Evolutionary conservation across 2,797 vertebrate genomes (phyloP).

Genomic region (Luscinia luscinia): DNA sequence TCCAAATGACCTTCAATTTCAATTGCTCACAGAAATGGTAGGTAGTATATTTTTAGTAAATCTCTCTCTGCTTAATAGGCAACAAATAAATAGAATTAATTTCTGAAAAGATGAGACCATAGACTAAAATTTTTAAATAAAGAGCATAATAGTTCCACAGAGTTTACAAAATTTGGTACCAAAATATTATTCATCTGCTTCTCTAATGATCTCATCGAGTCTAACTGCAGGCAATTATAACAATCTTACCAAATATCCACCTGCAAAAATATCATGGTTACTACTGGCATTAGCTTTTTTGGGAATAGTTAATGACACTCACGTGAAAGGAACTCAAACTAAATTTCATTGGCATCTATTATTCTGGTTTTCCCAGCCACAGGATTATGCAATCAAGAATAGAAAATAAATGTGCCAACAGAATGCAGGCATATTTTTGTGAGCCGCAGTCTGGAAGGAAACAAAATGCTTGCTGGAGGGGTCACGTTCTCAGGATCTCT

Average conservation of each 20-base stretch:
- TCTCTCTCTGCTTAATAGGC: not conserved
- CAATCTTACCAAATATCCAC: not conserved
- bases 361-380: not conserved
- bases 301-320: not conserved
- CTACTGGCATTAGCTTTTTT: not conserved
- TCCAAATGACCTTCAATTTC: not conserved
- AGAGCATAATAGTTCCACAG: not conserved
- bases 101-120: not conserved
- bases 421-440: not conserved
- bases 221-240: not conserved
- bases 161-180: not conserved
- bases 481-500: not conserved
- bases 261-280: not conserved
- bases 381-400: not conserved
- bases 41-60: not conserved
- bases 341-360: not conserved
- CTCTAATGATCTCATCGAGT: not conserved
- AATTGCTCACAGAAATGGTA: not conserved
- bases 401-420: not conserved
- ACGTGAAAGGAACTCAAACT: not conserved
- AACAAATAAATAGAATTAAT: not conserved
- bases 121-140: not conserved
- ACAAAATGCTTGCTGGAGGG: not conserved
- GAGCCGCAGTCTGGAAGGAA: not conserved
- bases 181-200: not conserved